Evolutionary conservation across 2,888 invertebrate species (phyloP).

Genomic region (Caenorhabditis becei): DNA sequence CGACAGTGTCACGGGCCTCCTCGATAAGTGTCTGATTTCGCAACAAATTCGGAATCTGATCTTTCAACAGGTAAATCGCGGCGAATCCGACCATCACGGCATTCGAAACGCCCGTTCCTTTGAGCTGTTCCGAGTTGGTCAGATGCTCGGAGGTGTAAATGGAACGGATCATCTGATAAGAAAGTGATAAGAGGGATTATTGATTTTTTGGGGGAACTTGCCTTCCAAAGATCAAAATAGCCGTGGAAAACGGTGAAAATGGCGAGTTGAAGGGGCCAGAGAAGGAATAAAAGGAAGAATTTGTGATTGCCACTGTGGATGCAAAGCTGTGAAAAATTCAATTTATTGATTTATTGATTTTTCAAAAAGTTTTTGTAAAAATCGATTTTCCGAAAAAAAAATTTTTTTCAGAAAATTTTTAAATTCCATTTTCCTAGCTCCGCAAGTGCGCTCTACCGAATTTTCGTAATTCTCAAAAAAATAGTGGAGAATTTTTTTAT

Average conservation of each 20-base stretch:
- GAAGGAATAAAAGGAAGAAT: conserved; percentile 65
- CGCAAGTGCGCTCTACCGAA: too few relatives aligned
- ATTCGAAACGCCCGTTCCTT: conserved; percentile 61
- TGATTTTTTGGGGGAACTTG: not conserved
- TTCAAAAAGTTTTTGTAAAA: not conserved
- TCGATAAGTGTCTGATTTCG: conserved; percentile 66
- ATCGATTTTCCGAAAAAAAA: not conserved
- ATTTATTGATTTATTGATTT: not conserved
- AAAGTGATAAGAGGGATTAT: not conserved
- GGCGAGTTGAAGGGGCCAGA: conserved; percentile 61
- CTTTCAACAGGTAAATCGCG: conserved; percentile 49
- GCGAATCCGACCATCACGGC: conserved; percentile 58
- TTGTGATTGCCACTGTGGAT: conserved; percentile 68
- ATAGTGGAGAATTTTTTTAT: too few relatives aligned
- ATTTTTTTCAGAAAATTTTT: too few relatives aligned
- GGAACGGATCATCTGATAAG: conserved; percentile 27
- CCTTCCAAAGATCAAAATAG: conserved; percentile 45
- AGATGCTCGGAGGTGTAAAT: conserved; percentile 19
- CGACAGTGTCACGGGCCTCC: conserved; percentile 50
- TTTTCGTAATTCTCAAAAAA: too few relatives aligned
- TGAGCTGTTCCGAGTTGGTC: conserved; percentile 43
- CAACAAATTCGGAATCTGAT: conserved; percentile 58
- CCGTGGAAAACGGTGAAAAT: conserved; percentile 57
- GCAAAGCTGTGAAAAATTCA: conserved; percentile 49
- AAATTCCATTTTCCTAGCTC: too few relatives aligned